These are phyloP conservation scores for Urocyon cinereoargenteus DNA, from an alignment of 2,797 vertebrate genomes.

Conservation along the genomic window DNA sequence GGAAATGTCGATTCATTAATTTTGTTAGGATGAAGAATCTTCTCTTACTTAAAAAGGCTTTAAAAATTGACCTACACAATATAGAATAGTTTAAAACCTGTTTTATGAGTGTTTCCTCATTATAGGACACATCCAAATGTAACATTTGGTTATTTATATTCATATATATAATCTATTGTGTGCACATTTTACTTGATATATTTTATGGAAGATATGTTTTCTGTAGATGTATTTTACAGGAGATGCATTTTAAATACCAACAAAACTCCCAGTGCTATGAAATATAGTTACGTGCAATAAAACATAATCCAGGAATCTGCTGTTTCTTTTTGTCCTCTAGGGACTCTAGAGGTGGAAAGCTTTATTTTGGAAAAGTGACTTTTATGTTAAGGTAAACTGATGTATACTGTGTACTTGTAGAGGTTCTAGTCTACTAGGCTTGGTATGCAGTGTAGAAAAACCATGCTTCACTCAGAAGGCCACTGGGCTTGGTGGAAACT, in stretches of 20 bases:
- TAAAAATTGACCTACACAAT: not conserved
- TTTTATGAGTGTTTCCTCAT: not conserved
- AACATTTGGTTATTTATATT: not conserved
- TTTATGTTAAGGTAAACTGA: not conserved
- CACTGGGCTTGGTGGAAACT: not conserved
- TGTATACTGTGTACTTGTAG: not conserved
- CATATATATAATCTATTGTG: not conserved
- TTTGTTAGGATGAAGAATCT: not conserved
- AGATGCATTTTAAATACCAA: not conserved
- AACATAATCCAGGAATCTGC: not conserved
- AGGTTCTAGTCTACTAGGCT: not conserved
- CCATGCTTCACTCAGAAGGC: not conserved
- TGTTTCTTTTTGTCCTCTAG: not conserved
- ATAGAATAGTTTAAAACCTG: not conserved
- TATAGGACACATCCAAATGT: not conserved
- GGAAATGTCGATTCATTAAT: not conserved
- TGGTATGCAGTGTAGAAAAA: not conserved
- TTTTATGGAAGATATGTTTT: conserved; percentile 21
- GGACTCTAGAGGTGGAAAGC: not conserved
- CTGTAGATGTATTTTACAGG: not conserved
- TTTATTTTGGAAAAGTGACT: conserved; percentile 1
- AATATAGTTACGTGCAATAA: not conserved
- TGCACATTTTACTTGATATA: not conserved
- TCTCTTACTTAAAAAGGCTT: not conserved
- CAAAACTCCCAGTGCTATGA: not conserved